Evolutionary conservation across 2,113 vertebrate species (phyloP).

Genomic region (Chrysemys picta): DNA sequence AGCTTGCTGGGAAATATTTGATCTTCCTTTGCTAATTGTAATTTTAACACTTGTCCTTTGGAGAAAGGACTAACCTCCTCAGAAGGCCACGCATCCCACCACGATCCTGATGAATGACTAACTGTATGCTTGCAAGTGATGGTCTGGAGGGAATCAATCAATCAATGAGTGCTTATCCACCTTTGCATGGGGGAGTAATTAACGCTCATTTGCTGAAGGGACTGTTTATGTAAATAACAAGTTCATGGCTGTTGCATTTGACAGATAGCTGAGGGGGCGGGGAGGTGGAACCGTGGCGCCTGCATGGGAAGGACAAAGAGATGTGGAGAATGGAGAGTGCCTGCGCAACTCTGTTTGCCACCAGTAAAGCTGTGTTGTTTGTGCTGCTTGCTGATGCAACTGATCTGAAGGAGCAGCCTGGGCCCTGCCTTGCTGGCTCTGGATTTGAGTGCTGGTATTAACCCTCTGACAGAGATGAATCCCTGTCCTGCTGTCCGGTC

Average conservation of each 20-base stretch:
- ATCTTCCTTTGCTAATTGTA: not conserved
- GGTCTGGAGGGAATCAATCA: not conserved
- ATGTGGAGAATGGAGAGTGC: not conserved
- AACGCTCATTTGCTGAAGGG: not conserved
- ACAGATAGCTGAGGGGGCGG: not conserved
- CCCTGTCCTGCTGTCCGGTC: not conserved
- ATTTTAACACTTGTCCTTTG: not conserved
- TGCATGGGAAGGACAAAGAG: not conserved
- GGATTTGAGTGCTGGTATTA: accelerated
- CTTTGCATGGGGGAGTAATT: not conserved
- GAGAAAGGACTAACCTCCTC: not conserved
- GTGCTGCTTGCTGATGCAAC: not conserved
- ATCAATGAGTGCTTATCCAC: constrained; percentile 15
- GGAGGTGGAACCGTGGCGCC: not conserved
- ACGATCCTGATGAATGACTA: not conserved
- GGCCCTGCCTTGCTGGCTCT: too few relatives aligned
- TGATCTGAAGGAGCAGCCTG: accelerated
- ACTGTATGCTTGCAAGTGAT: not conserved
- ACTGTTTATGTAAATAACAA: not conserved
- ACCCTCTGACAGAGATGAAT: not conserved
- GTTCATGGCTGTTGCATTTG: not conserved
- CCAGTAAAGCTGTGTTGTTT: not conserved
- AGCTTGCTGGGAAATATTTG: not conserved
- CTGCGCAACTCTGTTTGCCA: not conserved
- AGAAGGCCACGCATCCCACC: accelerated